Evolutionary conservation across 2,888 invertebrate species (phyloP), one percentile per base, ranked within the genome.

Genomic region (Lasioglossum lativentre): DNA sequence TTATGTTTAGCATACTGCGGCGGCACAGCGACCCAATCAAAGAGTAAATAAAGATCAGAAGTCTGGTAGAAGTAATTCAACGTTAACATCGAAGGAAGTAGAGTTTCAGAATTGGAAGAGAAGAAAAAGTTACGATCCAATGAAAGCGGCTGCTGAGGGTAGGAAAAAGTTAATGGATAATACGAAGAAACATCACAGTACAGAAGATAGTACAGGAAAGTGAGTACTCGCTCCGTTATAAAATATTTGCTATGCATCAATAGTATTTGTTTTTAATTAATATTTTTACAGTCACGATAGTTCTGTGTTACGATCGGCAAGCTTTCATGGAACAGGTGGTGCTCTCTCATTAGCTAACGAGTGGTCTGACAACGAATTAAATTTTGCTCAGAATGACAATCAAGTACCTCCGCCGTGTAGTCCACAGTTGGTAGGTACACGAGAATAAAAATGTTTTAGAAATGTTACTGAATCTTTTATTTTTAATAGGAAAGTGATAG

Each of bases 91-190:
- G 71, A 97, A 97, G 95, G 98, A 98, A 95, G 97, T 97, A 14
- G 98, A 98, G 93, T 97, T 98, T 96, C 98, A 98, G 95, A 99
- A 99, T 96, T 99, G 99, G 99, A 98, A 99, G 94, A 96, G 99
- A 83, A 96, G 99, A 87, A 99, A 99, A 92, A 98, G 98, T 91
- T 99, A 99, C 95, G 99, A 99, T 96, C 99, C 99, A 45, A 97
- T 98, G 97, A 98, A 97, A 95, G 98, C 99, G 0, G 99, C 99
- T 0, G 98, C 98, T 34, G 98, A 98, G 94, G 98, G 98, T 40
- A 97, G 96, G 92, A 96, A 96, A 92, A 97, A 96, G 93, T 78
- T 91, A 47, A 80, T 92, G 78, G 95, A 95, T 75, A 92, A 91
- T 30, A 92, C 93, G 4, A 93, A 92, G 68, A 93, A 94, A 78